Evolutionary conservation across 2,888 invertebrate genomes (phyloP).

Genomic region (Neria commutata): DNA sequence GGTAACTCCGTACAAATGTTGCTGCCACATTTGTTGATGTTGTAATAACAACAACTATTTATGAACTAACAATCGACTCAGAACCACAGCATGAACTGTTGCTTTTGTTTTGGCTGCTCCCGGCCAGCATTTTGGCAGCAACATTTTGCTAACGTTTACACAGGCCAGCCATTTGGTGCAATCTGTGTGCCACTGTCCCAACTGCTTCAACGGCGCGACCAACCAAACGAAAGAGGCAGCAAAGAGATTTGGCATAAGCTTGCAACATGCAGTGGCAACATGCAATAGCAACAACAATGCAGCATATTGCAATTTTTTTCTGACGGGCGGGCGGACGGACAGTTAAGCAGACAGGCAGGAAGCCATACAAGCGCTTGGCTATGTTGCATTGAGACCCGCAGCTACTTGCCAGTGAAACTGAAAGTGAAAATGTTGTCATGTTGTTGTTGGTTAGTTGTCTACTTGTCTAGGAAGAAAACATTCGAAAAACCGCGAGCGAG

Average conservation of each 20-base stretch:
- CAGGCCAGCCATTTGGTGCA: background rate
- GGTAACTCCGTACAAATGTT: too few species aligned
- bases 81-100: background rate
- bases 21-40: background rate
- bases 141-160: background rate
- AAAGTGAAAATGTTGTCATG: slow-evolving; percentile 45
- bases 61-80: background rate
- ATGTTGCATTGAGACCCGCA: background rate
- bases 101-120: too few species aligned
- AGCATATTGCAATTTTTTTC: too few species aligned
- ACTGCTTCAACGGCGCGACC: background rate
- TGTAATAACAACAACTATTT: background rate
- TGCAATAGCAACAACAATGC: slow-evolving; percentile 10
- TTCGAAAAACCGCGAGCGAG: too few species aligned
- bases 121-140: slow-evolving; percentile 29
- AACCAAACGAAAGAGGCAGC: background rate
- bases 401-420: slow-evolving; percentile 39
- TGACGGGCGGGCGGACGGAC: slow-evolving; percentile 1
- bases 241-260: background rate
- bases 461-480: too few species aligned
- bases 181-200: slow-evolving; percentile 4
- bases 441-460: too few species aligned
- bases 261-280: background rate
- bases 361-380: background rate
- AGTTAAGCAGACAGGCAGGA: background rate